These are phyloP conservation scores for Rana temporaria DNA, from an alignment of 2,113 vertebrate species.

Conservation along the genomic window DNA sequence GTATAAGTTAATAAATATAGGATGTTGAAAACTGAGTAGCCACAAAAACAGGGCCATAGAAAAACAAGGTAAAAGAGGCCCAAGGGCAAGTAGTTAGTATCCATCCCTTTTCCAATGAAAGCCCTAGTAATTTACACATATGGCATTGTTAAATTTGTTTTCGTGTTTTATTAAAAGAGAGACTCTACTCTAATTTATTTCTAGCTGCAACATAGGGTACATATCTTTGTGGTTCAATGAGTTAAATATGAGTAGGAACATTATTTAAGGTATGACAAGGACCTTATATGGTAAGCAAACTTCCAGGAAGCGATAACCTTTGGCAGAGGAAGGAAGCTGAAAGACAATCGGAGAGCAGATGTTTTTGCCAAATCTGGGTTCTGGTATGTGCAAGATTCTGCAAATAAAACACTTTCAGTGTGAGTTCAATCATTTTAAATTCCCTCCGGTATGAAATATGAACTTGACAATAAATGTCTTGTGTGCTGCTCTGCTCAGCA, in stretches of 20 bases:
- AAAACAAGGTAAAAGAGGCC: no score
- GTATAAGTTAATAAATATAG: no score
- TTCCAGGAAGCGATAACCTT: constrained; percentile 77
- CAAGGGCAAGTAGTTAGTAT: no score
- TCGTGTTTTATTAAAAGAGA: no score
- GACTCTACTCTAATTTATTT: no score
- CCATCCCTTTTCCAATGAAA: no score
- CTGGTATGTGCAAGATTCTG: constrained; percentile 70
- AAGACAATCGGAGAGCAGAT: constrained; percentile 85
- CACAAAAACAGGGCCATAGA: no score
- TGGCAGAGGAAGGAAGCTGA: constrained; percentile 69
- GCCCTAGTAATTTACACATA: no score
- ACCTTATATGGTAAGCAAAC: constrained; percentile 67
- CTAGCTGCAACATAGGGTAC: no score
- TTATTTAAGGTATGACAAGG: constrained; percentile 67
- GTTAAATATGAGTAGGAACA: constrained; percentile 75
- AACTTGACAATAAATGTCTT: constrained; percentile 76
- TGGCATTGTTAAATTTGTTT: no score
- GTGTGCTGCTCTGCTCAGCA: constrained; percentile 65
- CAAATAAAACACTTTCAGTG: constrained; percentile 76
- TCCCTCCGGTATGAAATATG: constrained; percentile 77
- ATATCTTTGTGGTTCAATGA: constrained; percentile 67
- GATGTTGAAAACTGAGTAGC: no score
- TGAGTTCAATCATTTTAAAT: constrained; percentile 75
- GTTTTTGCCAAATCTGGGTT: constrained; percentile 81